A percentile compares a stretch with the other conserved stretches of the same genome.
Evolutionary conservation across 2,113 vertebrate species (phyloP).

Genomic region (Apodemus speciosus): DNA sequence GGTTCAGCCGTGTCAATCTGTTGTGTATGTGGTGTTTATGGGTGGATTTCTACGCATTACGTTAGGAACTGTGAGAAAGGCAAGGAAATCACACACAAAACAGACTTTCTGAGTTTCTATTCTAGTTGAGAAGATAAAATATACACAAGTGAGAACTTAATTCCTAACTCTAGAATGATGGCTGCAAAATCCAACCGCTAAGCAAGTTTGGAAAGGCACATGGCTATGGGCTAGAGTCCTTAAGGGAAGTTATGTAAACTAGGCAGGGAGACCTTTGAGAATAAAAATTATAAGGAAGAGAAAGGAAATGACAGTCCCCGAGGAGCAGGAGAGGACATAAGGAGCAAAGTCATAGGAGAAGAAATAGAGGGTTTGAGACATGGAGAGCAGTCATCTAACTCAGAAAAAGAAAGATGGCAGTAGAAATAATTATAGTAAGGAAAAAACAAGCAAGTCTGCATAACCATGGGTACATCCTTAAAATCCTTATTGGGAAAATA

Average conservation of each 20-base stretch:
- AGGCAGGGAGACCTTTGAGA: neutral
- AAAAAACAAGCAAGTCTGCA: neutral
- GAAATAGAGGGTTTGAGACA: neutral
- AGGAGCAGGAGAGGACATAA: neutral
- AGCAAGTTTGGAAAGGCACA: neutral
- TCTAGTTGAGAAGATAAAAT: constrained; percentile 3
- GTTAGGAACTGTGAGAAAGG: neutral
- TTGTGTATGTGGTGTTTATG: neutral
- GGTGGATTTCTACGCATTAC: neutral
- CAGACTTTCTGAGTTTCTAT: neutral
- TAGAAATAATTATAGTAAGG: neutral
- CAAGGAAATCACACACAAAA: constrained; percentile 6
- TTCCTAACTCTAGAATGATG: constrained; percentile 34
- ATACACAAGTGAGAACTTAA: constrained; percentile 8
- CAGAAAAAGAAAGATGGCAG: neutral
- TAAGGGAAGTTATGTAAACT: constrained; percentile 28
- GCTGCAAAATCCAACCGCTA: neutral
- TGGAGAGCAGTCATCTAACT: neutral
- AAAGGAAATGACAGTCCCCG: neutral
- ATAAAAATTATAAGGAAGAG: neutral
- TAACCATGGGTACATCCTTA: neutral
- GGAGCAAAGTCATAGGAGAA: neutral
- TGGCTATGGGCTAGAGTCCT: neutral
- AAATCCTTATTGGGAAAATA: neutral
- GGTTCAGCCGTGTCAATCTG: neutral